These are phyloP conservation scores for Hirtodrosophila confusa DNA, from an alignment of 2,888 invertebrate genomes.

Conservation along the genomic window DNA sequence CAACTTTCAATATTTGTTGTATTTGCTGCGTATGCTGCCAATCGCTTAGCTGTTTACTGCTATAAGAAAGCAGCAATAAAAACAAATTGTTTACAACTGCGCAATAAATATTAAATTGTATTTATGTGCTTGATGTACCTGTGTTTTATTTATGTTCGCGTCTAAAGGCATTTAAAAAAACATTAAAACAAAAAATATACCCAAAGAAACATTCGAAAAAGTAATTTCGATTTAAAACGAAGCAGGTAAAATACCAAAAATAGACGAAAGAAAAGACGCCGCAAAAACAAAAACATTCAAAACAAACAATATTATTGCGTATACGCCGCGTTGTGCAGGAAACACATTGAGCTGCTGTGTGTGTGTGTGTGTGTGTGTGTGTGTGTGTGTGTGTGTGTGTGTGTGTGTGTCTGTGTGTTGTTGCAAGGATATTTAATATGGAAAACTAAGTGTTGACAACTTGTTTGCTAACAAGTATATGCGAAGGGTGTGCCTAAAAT, in stretches of 20 bases:
- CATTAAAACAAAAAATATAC: slow-evolving; percentile 31
- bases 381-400: neutral
- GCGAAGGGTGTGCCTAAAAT: no score
- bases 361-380: slow-evolving; percentile 3
- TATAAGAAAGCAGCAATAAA: slow-evolving; percentile 8
- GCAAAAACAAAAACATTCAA: slow-evolving; percentile 2
- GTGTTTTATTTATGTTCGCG: slow-evolving; percentile 33
- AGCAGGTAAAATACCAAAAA: slow-evolving; percentile 28
- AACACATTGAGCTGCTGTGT: slow-evolving; percentile 8
- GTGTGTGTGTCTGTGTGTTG: slow-evolving; percentile 4
- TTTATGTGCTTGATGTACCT: slow-evolving; percentile 19
- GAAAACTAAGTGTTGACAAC: slow-evolving; percentile 14
- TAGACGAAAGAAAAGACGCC: slow-evolving; percentile 5
- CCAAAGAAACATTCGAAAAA: slow-evolving; percentile 17
- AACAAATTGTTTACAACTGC: slow-evolving; percentile 40
- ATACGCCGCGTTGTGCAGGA: slow-evolving; percentile 52
- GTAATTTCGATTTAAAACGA: neutral
- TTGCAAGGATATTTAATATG: slow-evolving; percentile 9
- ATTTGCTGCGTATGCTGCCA: neutral
- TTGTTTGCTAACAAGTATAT: slow-evolving; percentile 8
- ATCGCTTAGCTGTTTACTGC: slow-evolving; percentile 9
- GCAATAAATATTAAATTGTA: slow-evolving; percentile 43
- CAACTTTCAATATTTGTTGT: slow-evolving; percentile 13
- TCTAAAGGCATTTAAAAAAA: slow-evolving; percentile 52
- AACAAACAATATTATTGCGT: slow-evolving; percentile 36